Percentiles rank a stretch among this genome's conserved stretches.
Evolutionary conservation across 1,140 invertebrate species (phyloP).

Genomic region (Stegodyphus mimosarum): DNA sequence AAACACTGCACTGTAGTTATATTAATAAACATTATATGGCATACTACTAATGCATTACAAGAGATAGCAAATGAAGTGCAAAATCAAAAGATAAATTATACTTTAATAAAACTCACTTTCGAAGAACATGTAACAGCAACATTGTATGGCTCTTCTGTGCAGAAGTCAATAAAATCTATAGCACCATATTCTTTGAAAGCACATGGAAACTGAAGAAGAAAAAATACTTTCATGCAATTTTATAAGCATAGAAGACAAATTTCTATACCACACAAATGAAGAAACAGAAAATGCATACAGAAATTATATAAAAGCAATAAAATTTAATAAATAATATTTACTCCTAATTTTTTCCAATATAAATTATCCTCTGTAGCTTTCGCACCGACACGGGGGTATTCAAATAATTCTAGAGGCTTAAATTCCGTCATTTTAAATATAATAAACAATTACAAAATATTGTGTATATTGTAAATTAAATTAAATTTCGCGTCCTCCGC

Average conservation of each 20-base stretch:
- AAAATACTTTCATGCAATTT: conserved; percentile 35
- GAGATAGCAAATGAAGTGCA: conserved; percentile 8
- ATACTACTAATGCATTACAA: no score
- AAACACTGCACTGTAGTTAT: no score
- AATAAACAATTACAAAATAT: no score
- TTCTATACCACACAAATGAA: not conserved
- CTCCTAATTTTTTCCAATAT: conserved; percentile 35
- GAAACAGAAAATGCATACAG: not conserved
- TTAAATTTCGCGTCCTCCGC: no score
- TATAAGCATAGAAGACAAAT: not conserved
- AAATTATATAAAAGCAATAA: not conserved
- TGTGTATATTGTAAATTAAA: no score
- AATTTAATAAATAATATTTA: not conserved
- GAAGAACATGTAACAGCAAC: conserved; percentile 92
- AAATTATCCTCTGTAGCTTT: conserved; percentile 32
- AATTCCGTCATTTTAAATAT: conserved; percentile 9
- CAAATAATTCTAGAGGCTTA: conserved; percentile 26
- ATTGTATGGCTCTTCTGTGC: conserved; percentile 84
- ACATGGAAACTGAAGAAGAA: conserved; percentile 79
- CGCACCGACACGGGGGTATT: conserved; percentile 8
- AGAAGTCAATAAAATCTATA: conserved; percentile 91
- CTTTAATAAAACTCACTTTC: conserved; percentile 72
- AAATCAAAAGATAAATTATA: no score
- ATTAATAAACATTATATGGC: no score
- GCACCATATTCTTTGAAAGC: conserved; percentile 91